phyloP scores from a whole-genome alignment of 2,888 invertebrate species.

The Opisthograptis luteolata region DNA sequence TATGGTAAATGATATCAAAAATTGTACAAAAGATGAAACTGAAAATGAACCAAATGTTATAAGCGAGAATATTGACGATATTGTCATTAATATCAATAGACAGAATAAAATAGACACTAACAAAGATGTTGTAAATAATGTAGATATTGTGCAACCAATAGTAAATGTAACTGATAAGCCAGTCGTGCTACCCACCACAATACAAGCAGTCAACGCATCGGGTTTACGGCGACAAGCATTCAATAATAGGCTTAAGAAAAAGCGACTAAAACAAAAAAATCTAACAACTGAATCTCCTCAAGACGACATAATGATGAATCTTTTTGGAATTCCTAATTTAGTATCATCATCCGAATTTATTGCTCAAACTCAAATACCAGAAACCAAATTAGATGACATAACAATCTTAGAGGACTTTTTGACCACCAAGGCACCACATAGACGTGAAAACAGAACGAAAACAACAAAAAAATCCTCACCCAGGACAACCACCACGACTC shows the following conservation, averaged over 20 bases:
- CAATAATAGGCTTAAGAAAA: constrained; percentile 67
- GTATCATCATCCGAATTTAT: constrained; percentile 75
- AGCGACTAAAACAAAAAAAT: constrained; percentile 65
- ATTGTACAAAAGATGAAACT: constrained; percentile 26
- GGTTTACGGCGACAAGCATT: constrained; percentile 64
- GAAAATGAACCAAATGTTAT: constrained; percentile 29
- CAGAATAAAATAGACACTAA: constrained; percentile 38
- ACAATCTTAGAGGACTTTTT: constrained; percentile 66
- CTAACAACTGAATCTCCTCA: constrained; percentile 67
- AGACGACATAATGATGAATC: constrained; percentile 60
- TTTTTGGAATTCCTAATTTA: constrained; percentile 65
- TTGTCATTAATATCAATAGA: neutral
- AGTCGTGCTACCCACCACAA: constrained; percentile 41
- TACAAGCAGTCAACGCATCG: constrained; percentile 51
- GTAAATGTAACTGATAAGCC: constrained; percentile 48
- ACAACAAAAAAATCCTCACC: constrained; percentile 28
- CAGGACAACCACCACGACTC: constrained; percentile 41
- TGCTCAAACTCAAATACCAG: constrained; percentile 59
- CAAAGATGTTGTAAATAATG: constrained; percentile 41
- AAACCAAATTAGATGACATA: constrained; percentile 41
- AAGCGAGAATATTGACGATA: constrained; percentile 36
- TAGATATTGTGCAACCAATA: constrained; percentile 34
- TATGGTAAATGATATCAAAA: constrained; percentile 28
- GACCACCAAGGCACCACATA: constrained; percentile 53
- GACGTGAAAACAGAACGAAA: constrained; percentile 38